A percentile compares a stretch with the other conserved stretches of the same genome.
Evolutionary conservation across 2,797 vertebrate species (phyloP).

Genomic region (Enteromius unitaeniatus): DNA sequence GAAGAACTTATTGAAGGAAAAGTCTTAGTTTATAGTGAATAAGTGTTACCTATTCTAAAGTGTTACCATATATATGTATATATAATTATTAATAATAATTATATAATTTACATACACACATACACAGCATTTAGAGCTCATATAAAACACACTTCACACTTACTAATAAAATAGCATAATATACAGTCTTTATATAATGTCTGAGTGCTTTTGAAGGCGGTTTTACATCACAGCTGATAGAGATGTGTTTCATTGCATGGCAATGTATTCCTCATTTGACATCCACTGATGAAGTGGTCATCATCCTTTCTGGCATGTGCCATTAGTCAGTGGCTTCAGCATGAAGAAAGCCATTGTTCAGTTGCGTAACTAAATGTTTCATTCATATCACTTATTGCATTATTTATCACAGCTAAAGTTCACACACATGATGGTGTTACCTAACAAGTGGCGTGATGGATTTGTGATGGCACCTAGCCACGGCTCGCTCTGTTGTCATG

Average conservation of each 20-base stretch:
- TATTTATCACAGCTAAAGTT: constrained; percentile 67
- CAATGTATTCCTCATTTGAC: constrained; percentile 30
- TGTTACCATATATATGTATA: too few relatives aligned
- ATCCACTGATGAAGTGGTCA: constrained; percentile 45
- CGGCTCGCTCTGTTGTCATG: constrained; percentile 31
- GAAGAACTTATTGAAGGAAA: too few relatives aligned
- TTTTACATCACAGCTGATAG: constrained; percentile 17
- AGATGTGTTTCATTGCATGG: constrained; percentile 45
- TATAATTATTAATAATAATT: too few relatives aligned
- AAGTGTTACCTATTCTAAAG: too few relatives aligned
- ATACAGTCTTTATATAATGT: background rate
- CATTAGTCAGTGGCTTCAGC: constrained; percentile 59
- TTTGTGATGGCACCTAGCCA: constrained; percentile 24
- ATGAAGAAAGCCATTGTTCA: constrained; percentile 57
- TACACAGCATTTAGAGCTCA: background rate
- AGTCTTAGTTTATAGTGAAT: too few relatives aligned
- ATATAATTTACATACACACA: too few relatives aligned
- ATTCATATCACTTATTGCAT: constrained; percentile 65
- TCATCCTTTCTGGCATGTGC: constrained; percentile 49
- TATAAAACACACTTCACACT: background rate
- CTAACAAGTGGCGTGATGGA: constrained; percentile 56
- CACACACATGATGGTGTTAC: constrained; percentile 62
- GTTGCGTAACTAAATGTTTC: constrained; percentile 62
- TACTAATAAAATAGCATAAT: background rate
- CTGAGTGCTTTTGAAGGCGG: background rate